phyloP scores from a whole-genome alignment of 35 echinoderm and acorn worm species.

The Amphiura filiformis region DNA sequence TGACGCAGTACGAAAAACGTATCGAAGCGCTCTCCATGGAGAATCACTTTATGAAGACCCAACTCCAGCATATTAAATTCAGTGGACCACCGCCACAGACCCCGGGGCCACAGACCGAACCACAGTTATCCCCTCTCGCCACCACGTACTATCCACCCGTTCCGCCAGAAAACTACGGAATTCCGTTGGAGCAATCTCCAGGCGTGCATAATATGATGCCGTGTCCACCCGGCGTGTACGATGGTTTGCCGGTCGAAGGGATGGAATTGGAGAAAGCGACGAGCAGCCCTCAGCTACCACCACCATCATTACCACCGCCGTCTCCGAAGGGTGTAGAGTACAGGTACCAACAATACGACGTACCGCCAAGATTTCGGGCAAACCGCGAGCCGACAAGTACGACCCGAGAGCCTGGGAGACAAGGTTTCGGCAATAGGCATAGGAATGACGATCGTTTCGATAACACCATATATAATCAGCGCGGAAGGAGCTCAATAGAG shows the following conservation, averaged over 20 bases:
- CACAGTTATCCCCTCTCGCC: neutral
- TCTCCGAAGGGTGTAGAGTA: neutral
- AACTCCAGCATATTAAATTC: neutral
- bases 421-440: neutral
- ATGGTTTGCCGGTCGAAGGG: too few relatives aligned
- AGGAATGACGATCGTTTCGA: neutral
- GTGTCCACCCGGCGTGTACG: neutral
- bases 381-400: neutral
- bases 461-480: neutral
- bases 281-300: neutral
- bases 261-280: neutral
- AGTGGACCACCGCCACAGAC: neutral
- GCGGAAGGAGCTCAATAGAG: neutral
- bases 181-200: neutral
- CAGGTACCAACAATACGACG: neutral
- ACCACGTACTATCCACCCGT: neutral
- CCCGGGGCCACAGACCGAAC: neutral
- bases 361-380: neutral
- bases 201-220: neutral
- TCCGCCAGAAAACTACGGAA: neutral
- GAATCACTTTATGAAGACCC: slow-evolving; percentile 24
- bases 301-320: neutral
- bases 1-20: slow-evolving; percentile 41
- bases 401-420: neutral
- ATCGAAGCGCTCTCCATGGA: slow-evolving; percentile 32